Percentiles rank a stretch among this genome's conserved stretches.
phyloP scores from a whole-genome alignment of 1,140 invertebrate genomes.

The Drusus annulatus region DNA sequence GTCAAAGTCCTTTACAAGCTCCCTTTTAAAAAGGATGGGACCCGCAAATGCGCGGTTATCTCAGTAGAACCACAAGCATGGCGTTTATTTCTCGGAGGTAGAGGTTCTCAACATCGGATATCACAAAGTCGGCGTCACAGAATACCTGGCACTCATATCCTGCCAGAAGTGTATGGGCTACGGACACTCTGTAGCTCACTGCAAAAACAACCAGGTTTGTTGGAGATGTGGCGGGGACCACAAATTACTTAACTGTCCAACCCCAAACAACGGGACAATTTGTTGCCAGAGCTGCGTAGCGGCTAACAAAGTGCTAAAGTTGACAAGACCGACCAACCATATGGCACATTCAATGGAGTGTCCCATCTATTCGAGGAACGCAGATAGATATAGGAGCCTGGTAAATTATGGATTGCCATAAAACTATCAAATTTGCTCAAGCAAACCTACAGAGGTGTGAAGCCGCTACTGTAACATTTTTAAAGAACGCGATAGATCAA shows the following conservation, averaged over 20 bases:
- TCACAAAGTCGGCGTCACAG: not conserved
- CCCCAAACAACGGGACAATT: not conserved
- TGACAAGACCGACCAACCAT: too few relatives aligned
- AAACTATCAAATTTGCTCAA: too few relatives aligned
- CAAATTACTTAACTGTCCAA: not conserved
- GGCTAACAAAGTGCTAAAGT: too few relatives aligned
- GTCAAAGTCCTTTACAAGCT: not conserved
- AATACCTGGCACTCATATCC: not conserved
- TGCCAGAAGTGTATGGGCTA: too few relatives aligned
- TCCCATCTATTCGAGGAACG: too few relatives aligned
- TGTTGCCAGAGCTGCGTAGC: not conserved
- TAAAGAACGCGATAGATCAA: too few relatives aligned
- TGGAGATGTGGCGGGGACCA: slow-evolving; percentile 1
- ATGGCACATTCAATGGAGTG: too few relatives aligned
- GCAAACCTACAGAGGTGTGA: too few relatives aligned
- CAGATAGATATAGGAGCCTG: too few relatives aligned
- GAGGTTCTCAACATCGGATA: not conserved
- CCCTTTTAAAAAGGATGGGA: not conserved
- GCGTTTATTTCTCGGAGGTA: not conserved
- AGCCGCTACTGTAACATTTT: too few relatives aligned
- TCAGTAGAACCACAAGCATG: not conserved
- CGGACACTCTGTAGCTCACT: not conserved
- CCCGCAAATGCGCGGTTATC: not conserved
- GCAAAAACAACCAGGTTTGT: not conserved
- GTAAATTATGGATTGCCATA: too few relatives aligned